These are phyloP conservation scores for Sus cebifrons DNA, from an alignment of 2,797 vertebrate genomes.

Conservation along the genomic window DNA sequence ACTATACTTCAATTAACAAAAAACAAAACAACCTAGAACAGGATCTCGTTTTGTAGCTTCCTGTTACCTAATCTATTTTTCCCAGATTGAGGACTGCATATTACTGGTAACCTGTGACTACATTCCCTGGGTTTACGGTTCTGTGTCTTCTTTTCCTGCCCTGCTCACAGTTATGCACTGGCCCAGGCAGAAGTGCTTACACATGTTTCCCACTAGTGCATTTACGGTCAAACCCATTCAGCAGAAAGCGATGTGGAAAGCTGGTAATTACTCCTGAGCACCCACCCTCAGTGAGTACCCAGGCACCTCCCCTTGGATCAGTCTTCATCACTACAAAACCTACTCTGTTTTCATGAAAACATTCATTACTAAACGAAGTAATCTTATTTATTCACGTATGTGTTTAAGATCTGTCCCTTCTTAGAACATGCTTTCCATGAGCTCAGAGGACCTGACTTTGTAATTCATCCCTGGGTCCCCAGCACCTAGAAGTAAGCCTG, in stretches of 20 bases:
- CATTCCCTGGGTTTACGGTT: not conserved
- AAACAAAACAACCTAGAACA: too few relatives aligned
- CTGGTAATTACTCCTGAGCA: not conserved
- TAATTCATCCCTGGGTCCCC: not conserved
- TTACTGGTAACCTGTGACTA: not conserved
- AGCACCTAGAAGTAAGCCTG: not conserved
- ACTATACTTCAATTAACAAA: too few relatives aligned
- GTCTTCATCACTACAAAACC: not conserved
- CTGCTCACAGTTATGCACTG: fast-evolving
- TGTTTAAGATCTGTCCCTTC: not conserved
- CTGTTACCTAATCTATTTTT: slow-evolving; percentile 22
- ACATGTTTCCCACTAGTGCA: not conserved
- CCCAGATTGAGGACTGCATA: not conserved
- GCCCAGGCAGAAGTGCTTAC: not conserved
- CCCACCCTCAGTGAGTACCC: not conserved
- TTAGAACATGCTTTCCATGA: not conserved
- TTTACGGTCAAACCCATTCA: not conserved
- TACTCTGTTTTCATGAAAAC: not conserved
- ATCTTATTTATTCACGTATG: not conserved
- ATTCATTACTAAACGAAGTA: not conserved
- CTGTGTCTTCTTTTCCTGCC: not conserved
- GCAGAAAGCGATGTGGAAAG: not conserved
- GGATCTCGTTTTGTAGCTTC: slow-evolving; percentile 11
- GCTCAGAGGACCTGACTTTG: not conserved
- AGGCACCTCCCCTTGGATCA: not conserved